These are phyloP conservation scores for Karalla daura DNA, from an alignment of 2,797 vertebrate genomes.

Conservation along the genomic window DNA sequence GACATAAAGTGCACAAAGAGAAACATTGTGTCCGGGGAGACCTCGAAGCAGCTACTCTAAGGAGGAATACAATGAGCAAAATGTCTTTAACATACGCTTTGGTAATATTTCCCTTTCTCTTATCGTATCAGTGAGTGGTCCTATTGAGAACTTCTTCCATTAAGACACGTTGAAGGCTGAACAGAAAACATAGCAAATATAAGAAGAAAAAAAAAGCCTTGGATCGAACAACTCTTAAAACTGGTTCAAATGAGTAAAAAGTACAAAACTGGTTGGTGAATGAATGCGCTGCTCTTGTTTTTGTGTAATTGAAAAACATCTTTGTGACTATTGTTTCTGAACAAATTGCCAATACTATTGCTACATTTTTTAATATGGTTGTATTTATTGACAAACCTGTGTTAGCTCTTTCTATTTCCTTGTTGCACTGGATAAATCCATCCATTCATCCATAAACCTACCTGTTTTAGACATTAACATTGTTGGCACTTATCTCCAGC, in stretches of 20 bases:
- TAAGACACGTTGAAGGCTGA: conserved; percentile 42
- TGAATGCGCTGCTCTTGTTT: neutral
- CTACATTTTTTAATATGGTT: neutral
- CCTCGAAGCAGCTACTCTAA: conserved; percentile 15
- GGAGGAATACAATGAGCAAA: conserved; percentile 30
- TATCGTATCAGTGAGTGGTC: conserved; percentile 8
- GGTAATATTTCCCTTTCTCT: conserved; percentile 30
- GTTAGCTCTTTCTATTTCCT: too few relatives aligned
- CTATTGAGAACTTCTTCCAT: conserved; percentile 33
- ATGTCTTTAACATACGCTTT: conserved; percentile 36
- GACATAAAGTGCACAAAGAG: conserved; percentile 2
- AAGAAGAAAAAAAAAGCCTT: conserved; percentile 17
- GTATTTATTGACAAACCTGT: too few relatives aligned
- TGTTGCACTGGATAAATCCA: too few relatives aligned
- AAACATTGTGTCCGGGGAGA: conserved; percentile 7
- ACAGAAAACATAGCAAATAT: conserved; percentile 37
- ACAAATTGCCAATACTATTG: neutral
- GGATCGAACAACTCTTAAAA: conserved; percentile 22
- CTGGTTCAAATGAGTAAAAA: neutral
- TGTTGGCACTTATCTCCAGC: too few relatives aligned
- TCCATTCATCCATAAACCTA: too few relatives aligned
- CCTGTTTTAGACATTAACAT: too few relatives aligned
- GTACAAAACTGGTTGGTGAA: too few relatives aligned
- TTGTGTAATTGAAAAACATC: neutral
- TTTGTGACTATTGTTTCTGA: neutral